Evolutionary conservation across 2,888 invertebrate species (phyloP).

Genomic region (Quadriops clusia): DNA sequence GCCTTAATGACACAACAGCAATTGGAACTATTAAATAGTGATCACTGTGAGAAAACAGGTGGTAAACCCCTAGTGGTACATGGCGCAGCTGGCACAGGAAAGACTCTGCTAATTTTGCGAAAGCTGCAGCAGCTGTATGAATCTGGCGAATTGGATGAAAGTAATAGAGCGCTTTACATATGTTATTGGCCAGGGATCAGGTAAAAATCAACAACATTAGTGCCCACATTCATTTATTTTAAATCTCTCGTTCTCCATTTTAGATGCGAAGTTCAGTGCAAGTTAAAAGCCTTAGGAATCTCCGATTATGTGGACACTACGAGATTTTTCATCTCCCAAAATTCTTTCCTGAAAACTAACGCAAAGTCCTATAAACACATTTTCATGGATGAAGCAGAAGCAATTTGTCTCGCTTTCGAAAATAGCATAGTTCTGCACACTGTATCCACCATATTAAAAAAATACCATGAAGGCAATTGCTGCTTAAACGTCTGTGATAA

Average conservation of each 20-base stretch:
- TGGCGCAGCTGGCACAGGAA: conserved; percentile 34
- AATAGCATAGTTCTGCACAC: conserved; percentile 25
- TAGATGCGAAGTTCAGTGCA: conserved; percentile 26
- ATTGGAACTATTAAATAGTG: conserved; percentile 23
- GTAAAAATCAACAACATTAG: conserved; percentile 15
- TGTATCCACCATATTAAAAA: conserved; percentile 21
- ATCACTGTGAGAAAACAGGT: conserved; percentile 20
- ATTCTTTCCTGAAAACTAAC: conserved; percentile 25
- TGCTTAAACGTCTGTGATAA: conserved; percentile 16
- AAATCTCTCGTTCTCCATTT: conserved; percentile 9
- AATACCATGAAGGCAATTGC: conserved; percentile 27
- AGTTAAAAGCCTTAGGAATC: conserved; percentile 23
- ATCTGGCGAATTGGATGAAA: conserved; percentile 24
- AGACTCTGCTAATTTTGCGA: conserved; percentile 30
- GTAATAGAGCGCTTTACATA: conserved; percentile 30
- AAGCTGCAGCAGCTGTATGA: conserved; percentile 29
- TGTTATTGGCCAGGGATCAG: conserved; percentile 34
- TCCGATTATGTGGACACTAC: conserved; percentile 27
- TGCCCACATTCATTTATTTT: not conserved
- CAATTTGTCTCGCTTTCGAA: conserved; percentile 29
- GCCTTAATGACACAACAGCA: conserved; percentile 31
- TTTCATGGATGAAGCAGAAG: conserved; percentile 34
- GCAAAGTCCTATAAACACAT: conserved; percentile 29
- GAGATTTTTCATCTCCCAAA: conserved; percentile 27
- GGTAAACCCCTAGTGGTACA: conserved; percentile 27